Base-by-base conservation (phyloP, 1,140 invertebrate genomes). In the Oscheius sp. region DNA sequence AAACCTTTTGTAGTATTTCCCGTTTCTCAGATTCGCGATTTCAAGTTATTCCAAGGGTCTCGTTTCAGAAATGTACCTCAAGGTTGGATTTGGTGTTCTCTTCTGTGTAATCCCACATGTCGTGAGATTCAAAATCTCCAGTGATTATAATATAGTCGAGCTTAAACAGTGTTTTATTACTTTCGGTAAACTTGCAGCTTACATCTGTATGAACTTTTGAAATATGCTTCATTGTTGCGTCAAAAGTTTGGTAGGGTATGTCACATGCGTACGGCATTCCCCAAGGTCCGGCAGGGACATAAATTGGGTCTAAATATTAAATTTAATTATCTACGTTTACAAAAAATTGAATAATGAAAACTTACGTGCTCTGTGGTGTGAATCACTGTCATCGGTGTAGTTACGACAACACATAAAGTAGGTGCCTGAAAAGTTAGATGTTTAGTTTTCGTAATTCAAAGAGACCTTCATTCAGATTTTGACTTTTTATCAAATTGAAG, bases 111-210 rank as follows among this genome's bases (percentile, higher is more conserved):
- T 97, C 95, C 95, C 95, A 98, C 0, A 97, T 91, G 84, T 97
- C 93, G 82, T 99, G 95, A 0, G 95, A 91, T 26, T 94, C 94
- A 61, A 97, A 85, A 87, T 99, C 95, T 1, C 95, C 95, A 0
- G 95, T 98, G 93, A 94, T 98, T n/a, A 96, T 85, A 75, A 98
- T 95, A 84, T 95, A 96, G 86, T 97, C 94, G 77, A 97, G 93
- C 91, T 93, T 85, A 65, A 68, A 38, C 23, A 31, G 23, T 31
- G n/a, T 32, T n/a, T 10, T 7, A 13, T n/a, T n/a, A n/a, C 10
- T 63, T 34, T 31, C 13, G 59, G 28, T 4, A 26, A 63, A 10
- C n/a, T n/a, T 42, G 4, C 18, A 52, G 62, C 23, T 76, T 52
- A 73, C 63, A 45, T 67, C 73, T 32, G 77, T 74, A 58, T 35